These are phyloP conservation scores for Lepidurus couesii DNA, from an alignment of 1,140 invertebrate species.

Conservation along the genomic window DNA sequence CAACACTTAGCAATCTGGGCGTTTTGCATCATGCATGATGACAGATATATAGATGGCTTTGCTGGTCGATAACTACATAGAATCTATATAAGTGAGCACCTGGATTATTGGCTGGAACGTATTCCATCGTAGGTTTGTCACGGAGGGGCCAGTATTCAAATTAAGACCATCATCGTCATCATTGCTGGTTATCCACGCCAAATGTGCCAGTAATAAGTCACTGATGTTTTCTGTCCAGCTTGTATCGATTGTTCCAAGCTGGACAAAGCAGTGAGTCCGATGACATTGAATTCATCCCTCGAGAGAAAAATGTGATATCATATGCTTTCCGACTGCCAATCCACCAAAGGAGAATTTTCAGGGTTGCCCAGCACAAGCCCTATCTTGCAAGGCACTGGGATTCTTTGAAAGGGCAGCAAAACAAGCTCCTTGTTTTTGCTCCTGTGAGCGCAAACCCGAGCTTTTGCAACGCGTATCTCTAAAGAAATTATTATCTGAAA, in stretches of 20 bases:
- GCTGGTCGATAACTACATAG: not conserved
- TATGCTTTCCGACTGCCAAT: not conserved
- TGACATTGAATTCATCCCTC: not conserved
- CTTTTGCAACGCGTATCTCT: not conserved
- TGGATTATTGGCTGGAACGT: not conserved
- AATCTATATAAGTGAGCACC: not conserved
- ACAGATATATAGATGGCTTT: not conserved
- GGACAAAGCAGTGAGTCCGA: not conserved
- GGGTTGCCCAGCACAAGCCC: not conserved
- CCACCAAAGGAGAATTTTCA: not conserved
- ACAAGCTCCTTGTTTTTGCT: not conserved
- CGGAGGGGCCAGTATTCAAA: not conserved
- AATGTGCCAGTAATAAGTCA: not conserved
- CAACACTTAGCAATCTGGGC: no score
- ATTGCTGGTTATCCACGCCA: not conserved
- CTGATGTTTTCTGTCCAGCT: not conserved
- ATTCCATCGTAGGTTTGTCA: not conserved
- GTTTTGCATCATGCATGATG: not conserved
- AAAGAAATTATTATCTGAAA: not conserved
- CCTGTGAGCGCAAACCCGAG: not conserved
- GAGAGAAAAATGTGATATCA: no score
- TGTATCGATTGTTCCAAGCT: not conserved
- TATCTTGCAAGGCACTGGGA: not conserved
- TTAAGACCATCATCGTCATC: not conserved
- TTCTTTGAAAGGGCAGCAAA: not conserved